These are phyloP conservation scores for Apodemia hepburni DNA, from an alignment of 2,888 invertebrate species.

Conservation along the genomic window DNA sequence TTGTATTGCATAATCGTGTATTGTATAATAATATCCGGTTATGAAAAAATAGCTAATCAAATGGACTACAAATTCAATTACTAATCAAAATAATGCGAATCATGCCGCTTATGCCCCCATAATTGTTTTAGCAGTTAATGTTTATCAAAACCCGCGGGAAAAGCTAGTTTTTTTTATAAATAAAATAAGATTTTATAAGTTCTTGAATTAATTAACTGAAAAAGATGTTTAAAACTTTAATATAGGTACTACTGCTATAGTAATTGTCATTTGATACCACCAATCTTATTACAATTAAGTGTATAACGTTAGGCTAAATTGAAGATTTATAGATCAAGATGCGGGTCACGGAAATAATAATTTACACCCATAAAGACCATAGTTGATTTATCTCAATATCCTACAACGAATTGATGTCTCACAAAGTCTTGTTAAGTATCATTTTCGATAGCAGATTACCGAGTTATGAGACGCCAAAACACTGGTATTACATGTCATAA, in stretches of 20 bases:
- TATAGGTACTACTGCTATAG: neutral
- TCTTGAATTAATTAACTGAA: too few relatives aligned
- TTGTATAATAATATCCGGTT: too few relatives aligned
- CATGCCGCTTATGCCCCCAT: too few relatives aligned
- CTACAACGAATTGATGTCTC: conserved; percentile 44
- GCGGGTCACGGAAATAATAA: conserved; percentile 69
- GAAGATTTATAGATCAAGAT: conserved; percentile 46
- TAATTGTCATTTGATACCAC: conserved; percentile 11
- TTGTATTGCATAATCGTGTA: too few relatives aligned
- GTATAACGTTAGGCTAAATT: conserved; percentile 17
- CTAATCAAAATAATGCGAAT: too few relatives aligned
- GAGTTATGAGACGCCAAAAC: conserved; percentile 17
- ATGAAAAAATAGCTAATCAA: too few relatives aligned
- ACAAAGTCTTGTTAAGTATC: conserved; percentile 13
- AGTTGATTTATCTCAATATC: conserved; percentile 58
- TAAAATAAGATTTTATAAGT: too few relatives aligned
- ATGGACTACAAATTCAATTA: too few relatives aligned
- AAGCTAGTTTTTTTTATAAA: too few relatives aligned
- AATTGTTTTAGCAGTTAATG: too few relatives aligned
- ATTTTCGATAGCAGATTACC: conserved; percentile 22
- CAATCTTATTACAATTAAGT: conserved; percentile 13
- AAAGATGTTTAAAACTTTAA: too few relatives aligned
- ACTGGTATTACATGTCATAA: conserved; percentile 21
- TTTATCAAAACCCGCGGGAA: too few relatives aligned
- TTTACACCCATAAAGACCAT: conserved; percentile 55